Conservation (phyloP, 2,797 vertebrate genomes). For the Australoheros facetus region DNA sequence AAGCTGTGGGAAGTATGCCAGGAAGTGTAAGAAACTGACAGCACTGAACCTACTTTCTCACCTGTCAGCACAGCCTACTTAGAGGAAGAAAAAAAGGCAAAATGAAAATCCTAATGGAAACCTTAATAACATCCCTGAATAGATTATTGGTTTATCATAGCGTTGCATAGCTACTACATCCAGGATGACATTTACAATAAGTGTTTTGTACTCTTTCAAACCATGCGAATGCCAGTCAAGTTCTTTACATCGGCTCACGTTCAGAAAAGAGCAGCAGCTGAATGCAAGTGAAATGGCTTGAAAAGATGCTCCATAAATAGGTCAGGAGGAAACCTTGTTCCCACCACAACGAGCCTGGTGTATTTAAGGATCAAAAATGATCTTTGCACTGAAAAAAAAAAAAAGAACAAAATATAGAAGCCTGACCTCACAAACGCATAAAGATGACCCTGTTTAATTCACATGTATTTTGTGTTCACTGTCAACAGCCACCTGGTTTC, state of each 20-base stretch:
- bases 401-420: neutral
- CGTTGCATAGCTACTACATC: conserved; percentile 45
- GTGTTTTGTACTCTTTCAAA: conserved; percentile 61
- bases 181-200: conserved; percentile 60
- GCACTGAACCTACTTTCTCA: conserved; percentile 30
- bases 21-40: conserved; percentile 43
- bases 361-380: conserved; percentile 48
- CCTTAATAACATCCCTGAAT: conserved; percentile 33
- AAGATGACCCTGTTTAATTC: neutral
- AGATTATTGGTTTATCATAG: conserved; percentile 35
- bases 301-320: conserved; percentile 59
- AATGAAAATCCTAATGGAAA: conserved; percentile 12
- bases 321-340: conserved; percentile 57
- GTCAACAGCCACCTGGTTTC: neutral
- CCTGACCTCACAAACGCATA: neutral
- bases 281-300: conserved; percentile 52
- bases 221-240: conserved; percentile 50
- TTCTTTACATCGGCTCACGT: conserved; percentile 48
- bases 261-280: conserved; percentile 51
- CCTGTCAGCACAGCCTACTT: conserved; percentile 36
- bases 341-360: conserved; percentile 34
- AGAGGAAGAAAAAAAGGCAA: neutral
- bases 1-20: conserved; percentile 13
- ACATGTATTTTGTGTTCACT: neutral
- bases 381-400: neutral